A percentile compares a stretch with the other conserved stretches of the same genome.
Conservation (phyloP, 2,888 invertebrate species). For the Caenorhabditis imperialis region DNA sequence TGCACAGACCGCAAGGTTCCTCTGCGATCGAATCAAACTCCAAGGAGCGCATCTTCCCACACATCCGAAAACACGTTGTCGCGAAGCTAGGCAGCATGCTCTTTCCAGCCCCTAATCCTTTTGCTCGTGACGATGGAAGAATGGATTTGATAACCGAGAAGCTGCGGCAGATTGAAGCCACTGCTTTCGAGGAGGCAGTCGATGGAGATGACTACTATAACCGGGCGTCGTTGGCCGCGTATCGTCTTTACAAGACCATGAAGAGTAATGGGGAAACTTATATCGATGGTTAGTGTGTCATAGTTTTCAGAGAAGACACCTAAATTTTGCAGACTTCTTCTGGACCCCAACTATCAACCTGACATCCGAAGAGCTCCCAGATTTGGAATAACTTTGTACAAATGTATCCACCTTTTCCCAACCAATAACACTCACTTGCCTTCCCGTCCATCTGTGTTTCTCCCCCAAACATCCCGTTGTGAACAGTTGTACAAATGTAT, state of each 20-base stretch:
- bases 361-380: too few relatives aligned
- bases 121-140: constrained; percentile 18
- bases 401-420: too few relatives aligned
- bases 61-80: not conserved
- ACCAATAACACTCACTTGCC: too few relatives aligned
- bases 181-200: constrained; percentile 1
- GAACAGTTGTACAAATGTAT: too few relatives aligned
- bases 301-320: too few relatives aligned
- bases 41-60: not conserved
- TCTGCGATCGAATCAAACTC: not conserved
- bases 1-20: constrained; percentile 2
- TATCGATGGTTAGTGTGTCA: constrained; percentile 18
- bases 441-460: too few relatives aligned
- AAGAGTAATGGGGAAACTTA: constrained; percentile 19
- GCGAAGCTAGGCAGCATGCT: constrained; percentile 12
- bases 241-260: constrained; percentile 9
- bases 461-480: too few relatives aligned
- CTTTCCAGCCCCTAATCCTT: constrained; percentile 31
- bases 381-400: too few relatives aligned
- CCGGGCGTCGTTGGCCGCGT: constrained; percentile 8
- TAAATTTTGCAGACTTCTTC: too few relatives aligned
- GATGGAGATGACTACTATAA: constrained; percentile 31
- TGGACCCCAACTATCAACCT: too few relatives aligned
- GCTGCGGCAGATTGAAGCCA: constrained; percentile 14
- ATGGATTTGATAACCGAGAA: constrained; percentile 14